Evolutionary conservation across 2,113 vertebrate genomes (phyloP).

Genomic region (Alethe castanea): DNA sequence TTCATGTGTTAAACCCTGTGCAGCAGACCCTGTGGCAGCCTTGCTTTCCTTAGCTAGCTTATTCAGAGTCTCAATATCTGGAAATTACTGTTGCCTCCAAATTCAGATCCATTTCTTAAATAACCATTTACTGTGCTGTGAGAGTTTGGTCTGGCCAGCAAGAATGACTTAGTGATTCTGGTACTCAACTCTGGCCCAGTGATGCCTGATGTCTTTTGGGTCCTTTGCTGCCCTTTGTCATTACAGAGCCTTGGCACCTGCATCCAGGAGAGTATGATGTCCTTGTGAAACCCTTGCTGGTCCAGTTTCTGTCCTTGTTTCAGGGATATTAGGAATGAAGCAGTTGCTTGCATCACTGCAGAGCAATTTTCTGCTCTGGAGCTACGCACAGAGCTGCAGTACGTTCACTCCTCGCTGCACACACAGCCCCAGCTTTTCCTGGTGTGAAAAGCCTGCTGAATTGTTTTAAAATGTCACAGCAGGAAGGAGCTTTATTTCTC

Average conservation of each 20-base stretch:
- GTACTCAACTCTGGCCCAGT: background rate
- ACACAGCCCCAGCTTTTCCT: rapidly evolving
- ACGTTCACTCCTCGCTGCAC: rapidly evolving
- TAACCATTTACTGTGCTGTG: background rate
- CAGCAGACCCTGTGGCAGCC: background rate
- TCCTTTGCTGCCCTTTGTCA: background rate
- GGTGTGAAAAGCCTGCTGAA: background rate
- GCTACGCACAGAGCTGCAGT: rapidly evolving
- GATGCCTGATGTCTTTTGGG: background rate
- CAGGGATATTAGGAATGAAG: background rate
- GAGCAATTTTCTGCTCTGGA: background rate
- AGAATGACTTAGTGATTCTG: background rate
- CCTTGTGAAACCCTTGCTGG: background rate
- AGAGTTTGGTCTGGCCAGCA: background rate
- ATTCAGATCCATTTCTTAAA: background rate
- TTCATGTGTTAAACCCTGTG: background rate
- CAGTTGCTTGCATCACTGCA: background rate
- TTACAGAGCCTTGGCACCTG: background rate
- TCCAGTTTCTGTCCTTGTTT: background rate
- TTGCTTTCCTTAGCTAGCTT: background rate
- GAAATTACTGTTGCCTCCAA: background rate
- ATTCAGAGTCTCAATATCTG: background rate
- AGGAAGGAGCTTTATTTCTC: background rate
- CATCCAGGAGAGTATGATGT: rapidly evolving
- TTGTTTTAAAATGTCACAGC: background rate